phyloP scores from a whole-genome alignment of 2,888 invertebrate genomes.

The Tortrix viridana region DNA sequence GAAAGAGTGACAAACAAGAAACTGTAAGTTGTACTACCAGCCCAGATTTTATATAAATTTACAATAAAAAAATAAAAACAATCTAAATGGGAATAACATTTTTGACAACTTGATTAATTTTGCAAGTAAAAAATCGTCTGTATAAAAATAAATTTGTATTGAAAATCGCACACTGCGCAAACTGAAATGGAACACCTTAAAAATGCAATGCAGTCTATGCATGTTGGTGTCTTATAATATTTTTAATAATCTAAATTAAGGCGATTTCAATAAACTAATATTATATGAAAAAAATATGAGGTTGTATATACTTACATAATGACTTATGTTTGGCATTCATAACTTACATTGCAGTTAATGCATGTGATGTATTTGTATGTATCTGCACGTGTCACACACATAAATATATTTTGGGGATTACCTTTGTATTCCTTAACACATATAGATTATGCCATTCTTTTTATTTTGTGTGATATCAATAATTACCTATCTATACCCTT shows the following conservation, averaged over 20 bases:
- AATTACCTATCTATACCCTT: slow-evolving; percentile 64
- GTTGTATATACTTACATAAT: slow-evolving; percentile 66
- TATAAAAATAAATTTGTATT: slow-evolving; percentile 48
- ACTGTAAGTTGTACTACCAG: background rate
- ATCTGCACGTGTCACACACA: slow-evolving; percentile 20
- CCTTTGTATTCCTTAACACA: slow-evolving; percentile 36
- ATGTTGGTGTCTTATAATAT: slow-evolving; percentile 67
- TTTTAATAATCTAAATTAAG: slow-evolving; percentile 63
- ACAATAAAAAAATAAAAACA: slow-evolving; percentile 22
- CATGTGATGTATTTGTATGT: background rate
- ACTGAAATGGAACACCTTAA: slow-evolving; percentile 66
- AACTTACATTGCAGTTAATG: too few species aligned
- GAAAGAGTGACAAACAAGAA: background rate
- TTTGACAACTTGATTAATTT: slow-evolving; percentile 24
- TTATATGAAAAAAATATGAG: slow-evolving; percentile 67
- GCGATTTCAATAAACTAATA: slow-evolving; percentile 71
- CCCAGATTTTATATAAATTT: slow-evolving; percentile 2
- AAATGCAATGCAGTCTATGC: slow-evolving; percentile 81
- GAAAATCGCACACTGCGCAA: slow-evolving; percentile 60
- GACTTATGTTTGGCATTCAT: slow-evolving; percentile 71
- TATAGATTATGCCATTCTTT: slow-evolving; percentile 73
- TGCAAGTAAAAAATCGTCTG: slow-evolving; percentile 43
- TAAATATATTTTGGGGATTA: slow-evolving; percentile 32
- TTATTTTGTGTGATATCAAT: slow-evolving; percentile 62
- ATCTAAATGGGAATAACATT: slow-evolving; percentile 6